Conservation (phyloP, 2,797 vertebrate genomes). For the Periparus ater region DNA sequence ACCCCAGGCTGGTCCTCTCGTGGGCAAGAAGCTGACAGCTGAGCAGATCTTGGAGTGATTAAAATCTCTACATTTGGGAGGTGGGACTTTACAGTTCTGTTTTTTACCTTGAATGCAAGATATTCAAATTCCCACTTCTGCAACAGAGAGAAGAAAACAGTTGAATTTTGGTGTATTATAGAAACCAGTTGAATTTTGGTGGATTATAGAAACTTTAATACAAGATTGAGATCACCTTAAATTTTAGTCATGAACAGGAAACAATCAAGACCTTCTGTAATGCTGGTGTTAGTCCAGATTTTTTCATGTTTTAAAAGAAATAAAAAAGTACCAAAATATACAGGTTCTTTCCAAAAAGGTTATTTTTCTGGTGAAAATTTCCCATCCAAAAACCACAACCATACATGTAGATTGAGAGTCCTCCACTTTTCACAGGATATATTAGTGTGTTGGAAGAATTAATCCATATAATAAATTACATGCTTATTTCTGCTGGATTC, state of each 20-base stretch:
- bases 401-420: neutral
- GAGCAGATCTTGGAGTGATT: neutral
- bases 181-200: neutral
- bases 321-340: neutral
- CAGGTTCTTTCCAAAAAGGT: neutral
- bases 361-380: neutral
- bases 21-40: neutral
- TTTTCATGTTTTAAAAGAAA: neutral
- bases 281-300: neutral
- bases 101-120: neutral
- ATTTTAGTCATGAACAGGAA: neutral
- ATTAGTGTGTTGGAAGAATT: neutral
- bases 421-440: neutral
- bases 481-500: constrained; percentile 12
- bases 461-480: neutral
- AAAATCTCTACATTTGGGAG: neutral
- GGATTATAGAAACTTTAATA: neutral
- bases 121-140: neutral
- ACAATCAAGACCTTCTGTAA: neutral
- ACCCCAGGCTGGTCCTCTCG: neutral
- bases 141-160: neutral
- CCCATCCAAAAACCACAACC: neutral
- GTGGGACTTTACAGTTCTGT: neutral
- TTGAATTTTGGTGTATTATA: neutral
- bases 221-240: neutral